Evolutionary conservation across 1,140 invertebrate genomes (phyloP).

Genomic region (Drosophila dunni): DNA sequence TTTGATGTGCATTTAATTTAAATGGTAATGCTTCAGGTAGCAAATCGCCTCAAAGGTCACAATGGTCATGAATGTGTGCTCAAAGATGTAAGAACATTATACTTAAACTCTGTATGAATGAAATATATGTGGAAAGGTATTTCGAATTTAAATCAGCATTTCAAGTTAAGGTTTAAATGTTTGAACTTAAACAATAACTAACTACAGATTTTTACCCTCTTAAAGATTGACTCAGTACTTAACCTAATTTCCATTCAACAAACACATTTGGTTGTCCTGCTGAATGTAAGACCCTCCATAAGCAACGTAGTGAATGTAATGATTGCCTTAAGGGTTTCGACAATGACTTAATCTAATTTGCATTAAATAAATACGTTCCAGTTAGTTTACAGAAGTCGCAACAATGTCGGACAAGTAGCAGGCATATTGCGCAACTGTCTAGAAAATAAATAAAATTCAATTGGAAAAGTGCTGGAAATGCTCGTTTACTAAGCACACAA

Average conservation of each 20-base stretch:
- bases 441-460: slow-evolving; percentile 49
- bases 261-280: too few species aligned
- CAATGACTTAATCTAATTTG: slow-evolving; percentile 27
- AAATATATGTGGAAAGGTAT: background rate
- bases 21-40: slow-evolving; percentile 23
- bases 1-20: slow-evolving; percentile 50
- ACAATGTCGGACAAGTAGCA: slow-evolving; percentile 31
- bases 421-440: slow-evolving; percentile 21
- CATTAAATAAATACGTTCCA: slow-evolving; percentile 29
- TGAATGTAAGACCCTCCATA: background rate
- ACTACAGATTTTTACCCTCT: too few species aligned
- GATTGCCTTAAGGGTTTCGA: background rate
- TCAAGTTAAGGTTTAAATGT: too few species aligned
- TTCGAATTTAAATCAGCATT: background rate
- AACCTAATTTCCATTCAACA: too few species aligned
- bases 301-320: background rate
- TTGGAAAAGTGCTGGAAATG: slow-evolving; percentile 49
- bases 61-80: background rate
- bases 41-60: slow-evolving; percentile 16
- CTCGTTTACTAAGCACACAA: slow-evolving; percentile 38
- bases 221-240: too few species aligned
- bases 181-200: too few species aligned
- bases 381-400: slow-evolving; percentile 28
- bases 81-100: background rate
- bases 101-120: background rate